Base-by-base conservation (phyloP, 2,888 invertebrate genomes). In the Aleiodes alternator region DNA sequence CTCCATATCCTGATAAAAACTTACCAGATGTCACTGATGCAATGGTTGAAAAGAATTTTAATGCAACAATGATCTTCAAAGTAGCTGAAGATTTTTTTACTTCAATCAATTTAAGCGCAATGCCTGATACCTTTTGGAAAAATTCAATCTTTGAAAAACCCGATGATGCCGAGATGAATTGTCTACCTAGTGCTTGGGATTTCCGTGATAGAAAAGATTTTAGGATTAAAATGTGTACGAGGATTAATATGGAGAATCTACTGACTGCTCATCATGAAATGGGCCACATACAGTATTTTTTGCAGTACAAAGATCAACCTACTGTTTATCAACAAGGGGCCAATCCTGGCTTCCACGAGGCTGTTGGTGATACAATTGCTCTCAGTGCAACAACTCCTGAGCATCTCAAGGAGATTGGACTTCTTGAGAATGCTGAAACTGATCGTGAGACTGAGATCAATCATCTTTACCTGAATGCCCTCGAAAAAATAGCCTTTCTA, bases 121-220 rank as follows among this genome's bases (percentile, higher is more conserved):
- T 23, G 23, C 23, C 23, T 23, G 23, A 23, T 23, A 23, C 23
- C 23, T 23, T 23, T 2, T 23, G 23, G 23, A 23, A 23, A 23
- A 23, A 23, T 23, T 23, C 23, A 23, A 23, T 23, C 23, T 2
- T 23, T 2, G 23, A 23, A 23, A 23, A 23, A 23, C 23, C 23
- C 23, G 2, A 23, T 23, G 2, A 23, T 23, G 23, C 2, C 23
- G 2, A 23, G 23, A 23, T 23, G 23, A 23, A 1, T 23, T 23
- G 23, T 23, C 23, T 1, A 1, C 96, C 97, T 0, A 95, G 96
- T 0, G 96, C 97, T 70, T 97, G 96, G 95, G 96, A 97, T 89
- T 96, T 97, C 85, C 96, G 92, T 83, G 92, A 95, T 80, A 92
- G 92, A 29, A 92, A 95, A 86, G 97, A 97, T 88, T 96, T 96